These are phyloP conservation scores for Physella acuta DNA, from an alignment of 1,140 invertebrate species.

Conservation along the genomic window DNA sequence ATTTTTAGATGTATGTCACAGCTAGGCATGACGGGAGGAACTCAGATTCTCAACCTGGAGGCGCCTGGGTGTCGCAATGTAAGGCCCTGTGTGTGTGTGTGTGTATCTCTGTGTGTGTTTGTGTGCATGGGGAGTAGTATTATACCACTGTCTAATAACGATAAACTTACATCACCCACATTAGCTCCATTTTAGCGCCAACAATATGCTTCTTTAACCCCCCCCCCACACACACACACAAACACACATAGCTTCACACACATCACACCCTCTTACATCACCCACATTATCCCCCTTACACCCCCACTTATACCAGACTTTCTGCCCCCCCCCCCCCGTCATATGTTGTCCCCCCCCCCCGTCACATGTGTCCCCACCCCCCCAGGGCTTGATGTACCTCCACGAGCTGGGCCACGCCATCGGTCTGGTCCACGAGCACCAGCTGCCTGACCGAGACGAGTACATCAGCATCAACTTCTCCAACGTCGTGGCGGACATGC, in stretches of 20 bases:
- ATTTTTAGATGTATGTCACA: constrained; percentile 53
- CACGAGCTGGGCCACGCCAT: constrained; percentile 60
- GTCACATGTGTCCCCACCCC: not conserved
- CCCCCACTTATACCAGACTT: not conserved
- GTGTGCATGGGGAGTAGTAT: no score
- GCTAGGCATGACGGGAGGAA: constrained; percentile 51
- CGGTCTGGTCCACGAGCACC: constrained; percentile 62
- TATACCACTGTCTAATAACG: no score
- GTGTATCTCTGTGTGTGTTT: no score
- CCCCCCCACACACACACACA: no score
- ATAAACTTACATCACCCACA: no score
- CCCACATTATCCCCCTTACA: no score
- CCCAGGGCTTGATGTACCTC: constrained; percentile 53
- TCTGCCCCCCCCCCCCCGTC: not conserved
- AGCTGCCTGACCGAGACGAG: constrained; percentile 56
- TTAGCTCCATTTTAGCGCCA: no score
- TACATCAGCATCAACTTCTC: constrained; percentile 55
- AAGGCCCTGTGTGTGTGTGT: no score
- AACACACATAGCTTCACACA: no score
- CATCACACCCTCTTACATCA: no score
- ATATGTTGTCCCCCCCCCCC: not conserved
- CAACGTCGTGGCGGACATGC: constrained; percentile 54
- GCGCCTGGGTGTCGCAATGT: constrained; percentile 51
- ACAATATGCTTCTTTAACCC: not conserved
- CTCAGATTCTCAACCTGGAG: constrained; percentile 47